phyloP scores from a whole-genome alignment of 2,797 vertebrate species.

The Allobates femoralis region DNA sequence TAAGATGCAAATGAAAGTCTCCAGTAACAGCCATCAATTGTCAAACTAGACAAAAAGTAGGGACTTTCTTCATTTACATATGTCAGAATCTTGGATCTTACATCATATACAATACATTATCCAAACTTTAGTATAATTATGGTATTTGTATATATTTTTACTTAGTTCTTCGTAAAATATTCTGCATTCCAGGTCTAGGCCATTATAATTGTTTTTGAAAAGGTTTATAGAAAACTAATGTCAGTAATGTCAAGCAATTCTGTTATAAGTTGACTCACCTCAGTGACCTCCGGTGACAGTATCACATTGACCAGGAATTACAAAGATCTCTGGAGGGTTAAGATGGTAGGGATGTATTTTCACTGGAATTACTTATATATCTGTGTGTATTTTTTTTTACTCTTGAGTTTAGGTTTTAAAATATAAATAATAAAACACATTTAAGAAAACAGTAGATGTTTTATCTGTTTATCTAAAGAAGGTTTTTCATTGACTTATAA shows the following conservation, averaged over 20 bases:
- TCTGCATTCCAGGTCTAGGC: neutral
- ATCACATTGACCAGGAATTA: too few species aligned
- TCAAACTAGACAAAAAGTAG: neutral
- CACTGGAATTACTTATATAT: neutral
- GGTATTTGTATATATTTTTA: slow-evolving; percentile 5
- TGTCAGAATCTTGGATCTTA: neutral
- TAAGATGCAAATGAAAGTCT: slow-evolving; percentile 8
- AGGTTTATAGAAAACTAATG: neutral
- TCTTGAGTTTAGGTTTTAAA: neutral
- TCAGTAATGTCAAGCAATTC: neutral
- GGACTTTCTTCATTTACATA: neutral
- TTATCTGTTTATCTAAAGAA: neutral
- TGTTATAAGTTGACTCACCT: neutral
- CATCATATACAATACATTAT: neutral
- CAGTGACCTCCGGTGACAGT: neutral
- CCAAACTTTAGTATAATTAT: neutral
- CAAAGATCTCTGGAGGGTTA: neutral
- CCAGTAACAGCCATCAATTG: neutral
- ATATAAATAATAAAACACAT: neutral
- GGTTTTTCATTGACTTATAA: too few species aligned
- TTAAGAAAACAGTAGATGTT: neutral
- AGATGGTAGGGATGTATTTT: neutral
- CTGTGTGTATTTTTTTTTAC: slow-evolving; percentile 2
- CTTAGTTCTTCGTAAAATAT: neutral
- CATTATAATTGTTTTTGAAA: neutral